Evolutionary conservation across 2,113 vertebrate species (phyloP), one percentile per base, ranked within the genome.

Genomic region (Uria aalge): DNA sequence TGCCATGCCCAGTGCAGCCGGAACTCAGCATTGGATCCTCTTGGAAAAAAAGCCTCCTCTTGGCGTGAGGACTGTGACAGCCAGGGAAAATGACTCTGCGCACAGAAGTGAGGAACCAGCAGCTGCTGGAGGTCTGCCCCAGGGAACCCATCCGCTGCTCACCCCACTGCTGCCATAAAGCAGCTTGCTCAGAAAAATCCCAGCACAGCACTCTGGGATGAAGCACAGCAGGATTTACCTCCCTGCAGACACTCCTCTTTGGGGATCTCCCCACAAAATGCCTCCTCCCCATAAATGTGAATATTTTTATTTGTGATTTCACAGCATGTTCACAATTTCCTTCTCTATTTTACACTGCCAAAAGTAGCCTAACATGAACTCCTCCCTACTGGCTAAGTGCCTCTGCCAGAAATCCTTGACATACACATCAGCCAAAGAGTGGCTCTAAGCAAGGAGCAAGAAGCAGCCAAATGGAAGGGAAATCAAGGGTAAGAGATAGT

Each of bases 1-100:
- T 78, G 66, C 56, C 2, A 1, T 85, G 52, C 32, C 21, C 53
- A 68, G 2, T 0, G 2, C 29, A 88, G 66, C 30, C 0, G 1
- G 30, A 43, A 29, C 23, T 60, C 34, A 8, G 36, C 29, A 15
- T 8, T 1, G 1, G 7, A 34, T 71, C 12, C 41, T 67, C 62
- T 20, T 9, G 63, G 59, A 47, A 64, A 88, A 88, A 88, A 27
- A 53, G 32, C 32, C 9, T 56, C 66, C 21, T 67, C 30, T 48
- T 38, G 47, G n/a, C 50, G 26, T 3, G 1, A 53, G 36, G 34
- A 15, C 30, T 20, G 41, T 57, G 57, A 38, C 47, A 85, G 18
- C 5, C 38, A 34, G 45, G 63, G 45, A 66, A 79, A 64, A 22
- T 0, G 2, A 21, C 15, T 22, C 52, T 27, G 26, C 0, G 2